Conservation (phyloP, 1,140 invertebrate genomes). For the Drosophila arizonae region DNA sequence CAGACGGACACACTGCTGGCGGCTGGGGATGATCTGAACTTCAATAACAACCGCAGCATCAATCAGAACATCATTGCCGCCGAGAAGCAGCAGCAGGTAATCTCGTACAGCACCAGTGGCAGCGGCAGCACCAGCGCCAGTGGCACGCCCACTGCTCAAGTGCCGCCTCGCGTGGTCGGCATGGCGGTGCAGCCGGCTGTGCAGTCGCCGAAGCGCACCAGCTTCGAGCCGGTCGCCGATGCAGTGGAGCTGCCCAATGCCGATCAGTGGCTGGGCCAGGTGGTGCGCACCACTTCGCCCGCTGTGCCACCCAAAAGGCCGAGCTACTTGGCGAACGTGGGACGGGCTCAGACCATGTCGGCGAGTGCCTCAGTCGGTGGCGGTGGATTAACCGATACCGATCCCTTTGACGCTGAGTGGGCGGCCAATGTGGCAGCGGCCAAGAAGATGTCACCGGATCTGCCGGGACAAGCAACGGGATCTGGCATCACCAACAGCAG, state of each 20-base stretch:
- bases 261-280: conserved; percentile 90
- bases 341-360: conserved; percentile 86
- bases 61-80: conserved; percentile 84
- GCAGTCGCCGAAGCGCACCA: conserved; percentile 49
- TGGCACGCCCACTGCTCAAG: conserved; percentile 60
- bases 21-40: conserved; percentile 85
- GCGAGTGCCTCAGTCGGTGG: conserved; percentile 82
- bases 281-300: conserved; percentile 85
- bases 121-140: conserved; percentile 47
- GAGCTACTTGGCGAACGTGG: conserved; percentile 85
- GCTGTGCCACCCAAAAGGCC: conserved; percentile 83
- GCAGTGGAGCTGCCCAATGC: conserved; percentile 85
- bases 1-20: conserved; percentile 85
- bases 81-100: conserved; percentile 72
- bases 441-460: conserved; percentile 74
- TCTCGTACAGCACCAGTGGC: conserved; percentile 53
- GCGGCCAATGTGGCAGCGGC: conserved; percentile 84
- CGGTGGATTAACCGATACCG: conserved; percentile 75
- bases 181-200: conserved; percentile 11
- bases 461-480: conserved; percentile 60
- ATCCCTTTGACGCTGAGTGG: conserved; percentile 95
- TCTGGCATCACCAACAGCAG: conserved; percentile 35
- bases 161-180: conserved; percentile 47
- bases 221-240: conserved; percentile 41
- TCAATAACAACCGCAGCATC: conserved; percentile 84